phyloP scores from a whole-genome alignment of 2,888 invertebrate genomes.

The Napeogenes sylphis region DNA sequence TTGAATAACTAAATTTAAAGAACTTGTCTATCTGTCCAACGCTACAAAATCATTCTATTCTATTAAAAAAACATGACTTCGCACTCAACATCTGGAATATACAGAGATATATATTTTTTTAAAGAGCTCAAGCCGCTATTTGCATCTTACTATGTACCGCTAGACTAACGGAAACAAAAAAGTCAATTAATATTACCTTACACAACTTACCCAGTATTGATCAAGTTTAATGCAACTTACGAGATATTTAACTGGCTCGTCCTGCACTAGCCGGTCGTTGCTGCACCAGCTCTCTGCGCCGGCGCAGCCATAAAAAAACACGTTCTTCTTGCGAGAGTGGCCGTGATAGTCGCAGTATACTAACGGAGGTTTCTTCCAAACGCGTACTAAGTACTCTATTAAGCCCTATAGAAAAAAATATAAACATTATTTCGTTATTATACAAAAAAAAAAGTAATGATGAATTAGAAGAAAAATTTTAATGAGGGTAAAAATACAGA shows the following conservation, averaged over 20 bases:
- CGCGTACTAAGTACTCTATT: constrained; percentile 79
- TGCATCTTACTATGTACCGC: constrained; percentile 14
- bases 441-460: no score
- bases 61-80: no score
- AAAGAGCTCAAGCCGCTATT: constrained; percentile 4
- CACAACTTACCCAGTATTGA: constrained; percentile 14
- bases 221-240: constrained; percentile 53
- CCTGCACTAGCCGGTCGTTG: constrained; percentile 74
- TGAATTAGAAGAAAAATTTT: no score
- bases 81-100: no score
- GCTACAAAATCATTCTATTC: no score
- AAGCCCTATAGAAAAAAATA: constrained; percentile 64
- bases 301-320: constrained; percentile 91
- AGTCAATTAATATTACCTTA: constrained; percentile 19
- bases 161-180: constrained; percentile 23
- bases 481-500: no score
- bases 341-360: constrained; percentile 89
- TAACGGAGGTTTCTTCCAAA: constrained; percentile 78
- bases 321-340: constrained; percentile 90
- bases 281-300: constrained; percentile 82
- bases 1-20: no score
- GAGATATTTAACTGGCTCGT: constrained; percentile 79
- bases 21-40: no score
- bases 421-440: background rate
- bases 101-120: constrained; percentile 1